Evolutionary conservation across 2,113 vertebrate species (phyloP), one percentile per base, ranked within the genome.

Genomic region (Crotophaga sulcirostris): DNA sequence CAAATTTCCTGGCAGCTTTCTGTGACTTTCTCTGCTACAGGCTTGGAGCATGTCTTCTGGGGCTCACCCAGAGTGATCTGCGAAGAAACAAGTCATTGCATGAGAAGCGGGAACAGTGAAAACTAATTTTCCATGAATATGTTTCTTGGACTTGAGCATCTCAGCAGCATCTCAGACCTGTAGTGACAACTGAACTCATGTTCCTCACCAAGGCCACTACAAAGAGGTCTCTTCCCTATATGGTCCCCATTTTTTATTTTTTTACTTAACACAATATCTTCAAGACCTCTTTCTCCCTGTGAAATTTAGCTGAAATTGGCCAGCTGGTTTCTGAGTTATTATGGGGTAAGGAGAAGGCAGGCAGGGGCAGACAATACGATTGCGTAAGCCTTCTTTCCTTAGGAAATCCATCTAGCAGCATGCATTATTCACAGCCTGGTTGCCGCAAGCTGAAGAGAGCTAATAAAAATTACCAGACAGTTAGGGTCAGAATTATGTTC

Each of bases 21-120:
- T n/a, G 98, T 98, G 97, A 98, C 98, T 96, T 98, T 98, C 87
- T 98, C 98, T 85, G 95, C 97, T 98, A 97, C 97, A 90, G 98
- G 98, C 97, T 97, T 99, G 95, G 98, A 98, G 96, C 99, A 99
- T 98, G 99, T 98, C 97, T 98, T 99, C 98, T 99, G 99, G 95
- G 99, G 98, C 96, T 99, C 99, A 84, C 98, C 99, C 91, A 98
- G 98, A 94, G 98, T 98, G 96, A 98, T 94, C 99, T 99, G 97
- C 86, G 89, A 92, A 97, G 92, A 95, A 93, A 97, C 6, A 78
- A 95, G 56, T 67, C 47, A 94, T 89, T 67, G 60, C 29, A 70
- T 96, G 60, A 97, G 56, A 51, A 93, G 34, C 33, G 87, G 49
- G 89, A 93, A 90, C 45, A 84, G 33, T 40, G 54, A 93, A 79